Evolutionary conservation across 2,113 vertebrate genomes (phyloP), one percentile per base, ranked within the genome.

Genomic region (Sapayoa aenigma): DNA sequence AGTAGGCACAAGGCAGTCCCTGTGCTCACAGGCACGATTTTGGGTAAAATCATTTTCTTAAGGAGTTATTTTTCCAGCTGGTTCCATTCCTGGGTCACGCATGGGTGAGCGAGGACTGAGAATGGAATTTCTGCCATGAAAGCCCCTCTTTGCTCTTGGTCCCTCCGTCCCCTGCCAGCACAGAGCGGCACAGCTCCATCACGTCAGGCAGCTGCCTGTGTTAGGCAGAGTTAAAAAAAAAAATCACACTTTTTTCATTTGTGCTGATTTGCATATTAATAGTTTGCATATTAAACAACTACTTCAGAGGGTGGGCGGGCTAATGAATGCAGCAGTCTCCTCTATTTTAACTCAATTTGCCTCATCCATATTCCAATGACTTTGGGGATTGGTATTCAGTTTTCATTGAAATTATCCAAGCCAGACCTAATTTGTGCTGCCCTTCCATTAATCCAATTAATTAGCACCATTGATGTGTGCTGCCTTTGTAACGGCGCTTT

Each of bases 361-460:
- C 98, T 99, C 99, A 99, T 99, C 98, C 98, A 99, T 99, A 99
- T 99, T 99, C 98, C 99, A 97, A 97, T 96, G 96, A 98, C 98
- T 98, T 98, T 97, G 77, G 98, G 98, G 98, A 98, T 95, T 97
- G 98, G 98, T 98, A 98, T 98, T 98, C 97, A 96, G 98, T 97
- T 98, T 98, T 98, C 98, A 98, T 97, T 98, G 98, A 99, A 98
- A 99, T 97, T 97, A 99, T 98, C 98, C 97, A 96, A 98, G 97
- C 97, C 97, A 97, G 98, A 98, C 98, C 98, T 98, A 98, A 98
- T 98, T 98, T 98, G 98, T 98, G 98, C 98, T 97, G 98, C 98
- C 98, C 98, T 98, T 98, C 99, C 98, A 99, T 99, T 99, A 99
- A 99, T 99, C 99, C 98, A 99, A 99, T 99, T 99, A 99, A 99